Evolutionary conservation across 2,888 invertebrate genomes (phyloP).

Genomic region (Mythimna lalbum): DNA sequence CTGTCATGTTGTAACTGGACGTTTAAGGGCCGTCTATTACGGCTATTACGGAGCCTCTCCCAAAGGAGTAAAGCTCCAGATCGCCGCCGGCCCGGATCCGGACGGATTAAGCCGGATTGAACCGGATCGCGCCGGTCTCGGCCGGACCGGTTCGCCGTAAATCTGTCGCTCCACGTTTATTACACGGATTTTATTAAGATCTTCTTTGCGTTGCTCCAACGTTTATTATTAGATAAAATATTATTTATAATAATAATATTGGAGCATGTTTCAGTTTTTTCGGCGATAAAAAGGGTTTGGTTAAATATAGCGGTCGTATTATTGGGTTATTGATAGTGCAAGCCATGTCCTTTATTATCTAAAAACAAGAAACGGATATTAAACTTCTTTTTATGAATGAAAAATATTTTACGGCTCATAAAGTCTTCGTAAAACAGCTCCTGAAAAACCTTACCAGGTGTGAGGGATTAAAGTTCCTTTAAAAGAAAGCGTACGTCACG

Average conservation of each 20-base stretch:
- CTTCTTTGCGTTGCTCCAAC: conserved; percentile 59
- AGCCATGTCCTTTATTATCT: conserved; percentile 36
- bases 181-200: conserved; percentile 75
- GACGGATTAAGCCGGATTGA: conserved; percentile 69
- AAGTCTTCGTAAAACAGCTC: conserved; percentile 8
- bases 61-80: conserved; percentile 65
- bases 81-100: conserved; percentile 67
- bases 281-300: conserved; percentile 55
- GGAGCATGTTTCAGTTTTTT: conserved; percentile 59
- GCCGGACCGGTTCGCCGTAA: conserved; percentile 71
- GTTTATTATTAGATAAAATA: conserved; percentile 62
- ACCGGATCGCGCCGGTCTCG: conserved; percentile 70
- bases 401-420: neutral
- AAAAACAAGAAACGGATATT: neutral
- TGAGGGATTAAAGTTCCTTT: too few species aligned
- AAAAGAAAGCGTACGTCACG: neutral
- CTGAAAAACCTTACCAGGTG: neutral
- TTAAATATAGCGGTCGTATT: conserved; percentile 51
- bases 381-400: conserved; percentile 8
- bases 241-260: conserved; percentile 60
- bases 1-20: conserved; percentile 60
- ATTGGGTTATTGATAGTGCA: conserved; percentile 52
- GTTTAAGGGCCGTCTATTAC: conserved; percentile 63
- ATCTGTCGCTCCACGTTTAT: conserved; percentile 74
- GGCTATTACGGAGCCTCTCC: conserved; percentile 60